Base-by-base conservation (phyloP, 2,888 invertebrate genomes). In the Amphipyra berbera region DNA sequence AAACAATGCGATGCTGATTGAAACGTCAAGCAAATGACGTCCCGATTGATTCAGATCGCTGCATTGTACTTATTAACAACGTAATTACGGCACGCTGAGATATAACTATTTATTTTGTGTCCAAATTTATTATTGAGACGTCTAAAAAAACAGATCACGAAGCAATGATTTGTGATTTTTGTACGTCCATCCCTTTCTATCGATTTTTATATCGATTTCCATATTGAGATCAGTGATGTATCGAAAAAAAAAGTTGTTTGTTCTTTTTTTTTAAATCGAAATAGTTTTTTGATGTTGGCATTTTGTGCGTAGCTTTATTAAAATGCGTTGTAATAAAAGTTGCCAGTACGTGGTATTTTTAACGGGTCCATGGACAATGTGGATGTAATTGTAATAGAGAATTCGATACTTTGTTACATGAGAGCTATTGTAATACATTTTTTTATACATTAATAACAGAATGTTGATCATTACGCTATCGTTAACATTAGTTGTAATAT, bases 1-100 rank as follows among this genome's bases (percentile, higher is more conserved):
- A 94, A 95, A 95, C 95, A 95, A 94, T 90, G 89, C 87, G 83
- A 90, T 87, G 92, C 89, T 94, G 95, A 95, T 95, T 95, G 94
- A 94, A 94, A 95, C 93, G 95, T 95, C 94, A 94, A 87, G 81
- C 89, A 88, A 90, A 89, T 89, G 92, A 91, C 89, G 91, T 86
- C 83, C 77, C 89, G 93, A 93, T 92, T 92, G 93, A 93, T 91
- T 93, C 89, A 81, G 90, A 88, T 85, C 87, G 84, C 77, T 76
- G 82, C 91, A 90, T 91, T 91, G 91, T 92, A 91, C 89, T 90
- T 94, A 94, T 94, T 94, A 95, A 90, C 86, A 86, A 85, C 89
- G 85, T 94, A 94, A 95, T 95, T 94, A 95, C 91, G 86, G 87
- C 92, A 91, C 86, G 91, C 89, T 89, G 93, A 76, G 92, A 89